These are phyloP conservation scores for Archaeoteleia sp. DNA, from an alignment of 2,888 invertebrate genomes.

Conservation along the genomic window DNA sequence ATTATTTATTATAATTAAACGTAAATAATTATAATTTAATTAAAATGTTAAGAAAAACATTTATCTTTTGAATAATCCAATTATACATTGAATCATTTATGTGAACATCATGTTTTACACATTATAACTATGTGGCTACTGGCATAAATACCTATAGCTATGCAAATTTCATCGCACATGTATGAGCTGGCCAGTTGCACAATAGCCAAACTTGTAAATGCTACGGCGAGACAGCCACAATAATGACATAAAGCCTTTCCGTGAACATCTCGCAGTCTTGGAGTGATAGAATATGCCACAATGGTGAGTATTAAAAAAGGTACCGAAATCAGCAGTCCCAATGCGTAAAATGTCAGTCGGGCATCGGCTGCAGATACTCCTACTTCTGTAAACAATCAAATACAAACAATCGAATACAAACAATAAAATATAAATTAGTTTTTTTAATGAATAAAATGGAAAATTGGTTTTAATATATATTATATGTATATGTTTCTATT, in stretches of 20 bases:
- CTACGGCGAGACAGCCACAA: conserved; percentile 77
- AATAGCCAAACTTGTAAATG: conserved; percentile 77
- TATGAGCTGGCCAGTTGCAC: conserved; percentile 77
- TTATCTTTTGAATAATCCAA: too few species aligned
- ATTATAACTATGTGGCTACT: neutral
- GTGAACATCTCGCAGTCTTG: conserved; percentile 77
- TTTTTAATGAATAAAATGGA: too few species aligned
- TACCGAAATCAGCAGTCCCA: conserved; percentile 72
- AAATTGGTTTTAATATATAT: too few species aligned
- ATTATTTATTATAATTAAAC: too few species aligned
- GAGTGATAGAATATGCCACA: conserved; percentile 74
- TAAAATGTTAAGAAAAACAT: too few species aligned
- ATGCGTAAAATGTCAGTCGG: conserved; percentile 66
- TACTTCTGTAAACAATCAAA: conserved; percentile 58
- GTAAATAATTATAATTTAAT: too few species aligned
- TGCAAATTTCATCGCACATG: conserved; percentile 75
- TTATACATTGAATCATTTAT: neutral
- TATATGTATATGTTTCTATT: too few species aligned
- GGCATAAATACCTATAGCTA: conserved; percentile 68
- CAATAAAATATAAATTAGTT: too few species aligned
- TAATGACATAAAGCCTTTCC: conserved; percentile 79
- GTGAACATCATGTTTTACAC: neutral
- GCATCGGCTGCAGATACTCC: conserved; percentile 55
- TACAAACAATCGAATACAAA: too few species aligned
- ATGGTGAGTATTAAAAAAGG: conserved; percentile 74